Percentiles rank a stretch among this genome's conserved stretches.
Evolutionary conservation across 2,113 vertebrate species (phyloP).

Genomic region (Spea bombifrons): DNA sequence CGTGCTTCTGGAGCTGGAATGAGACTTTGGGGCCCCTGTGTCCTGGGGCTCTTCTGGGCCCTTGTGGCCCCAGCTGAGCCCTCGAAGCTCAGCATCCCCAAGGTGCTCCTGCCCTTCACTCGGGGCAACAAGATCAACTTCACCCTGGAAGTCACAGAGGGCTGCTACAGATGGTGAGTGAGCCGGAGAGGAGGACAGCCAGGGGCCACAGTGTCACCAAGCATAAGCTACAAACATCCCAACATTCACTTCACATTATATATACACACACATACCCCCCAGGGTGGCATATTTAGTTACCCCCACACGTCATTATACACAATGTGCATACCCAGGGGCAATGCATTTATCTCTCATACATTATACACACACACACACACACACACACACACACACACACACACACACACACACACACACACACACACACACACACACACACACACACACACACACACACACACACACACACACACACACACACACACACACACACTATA

Average conservation of each 20-base stretch:
- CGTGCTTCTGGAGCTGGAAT: not conserved
- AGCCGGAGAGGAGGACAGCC: too few species aligned
- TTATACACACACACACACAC: not conserved
- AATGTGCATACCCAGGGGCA: too few species aligned
- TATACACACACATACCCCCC: not conserved
- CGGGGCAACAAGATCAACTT: slow-evolving; percentile 82
- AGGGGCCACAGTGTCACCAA: too few species aligned
- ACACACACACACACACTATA: too few species aligned
- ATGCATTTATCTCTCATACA: too few species aligned
- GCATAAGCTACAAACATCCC: not conserved
- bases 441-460: slow-evolving; percentile 1
- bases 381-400: not conserved
- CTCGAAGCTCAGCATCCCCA: slow-evolving; percentile 86
- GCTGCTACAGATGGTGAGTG: slow-evolving; percentile 94
- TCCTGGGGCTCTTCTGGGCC: not conserved
- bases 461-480: not conserved
- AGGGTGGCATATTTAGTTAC: too few species aligned
- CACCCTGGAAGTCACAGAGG: slow-evolving; percentile 86
- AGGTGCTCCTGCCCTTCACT: slow-evolving; percentile 85
- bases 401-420: not conserved
- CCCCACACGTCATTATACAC: too few species aligned
- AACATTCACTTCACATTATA: too few species aligned
- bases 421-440: not conserved
- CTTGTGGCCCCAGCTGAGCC: slow-evolving; percentile 24
- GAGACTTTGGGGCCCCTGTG: not conserved